phyloP scores from a whole-genome alignment of 2,113 vertebrate species.

The Stomatorhinus ivindoensis region DNA sequence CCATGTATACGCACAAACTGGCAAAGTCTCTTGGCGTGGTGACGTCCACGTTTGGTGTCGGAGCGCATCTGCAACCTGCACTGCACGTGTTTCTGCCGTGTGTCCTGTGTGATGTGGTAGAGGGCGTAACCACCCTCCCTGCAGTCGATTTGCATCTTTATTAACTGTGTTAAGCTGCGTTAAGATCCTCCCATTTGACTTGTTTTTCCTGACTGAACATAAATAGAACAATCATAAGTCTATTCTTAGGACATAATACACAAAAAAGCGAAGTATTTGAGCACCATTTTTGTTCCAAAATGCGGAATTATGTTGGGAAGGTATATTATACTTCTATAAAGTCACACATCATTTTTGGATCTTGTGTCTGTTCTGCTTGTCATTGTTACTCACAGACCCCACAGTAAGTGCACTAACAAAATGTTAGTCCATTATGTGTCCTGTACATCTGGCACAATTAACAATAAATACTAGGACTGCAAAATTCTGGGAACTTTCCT shows the following conservation, averaged over 20 bases:
- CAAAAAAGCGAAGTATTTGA: background rate
- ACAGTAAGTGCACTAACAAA: too few species aligned
- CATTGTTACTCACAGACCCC: too few species aligned
- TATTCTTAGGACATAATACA: background rate
- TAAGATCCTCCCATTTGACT: background rate
- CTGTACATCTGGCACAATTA: background rate
- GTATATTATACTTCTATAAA: background rate
- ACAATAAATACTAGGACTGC: too few species aligned
- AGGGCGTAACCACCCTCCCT: background rate
- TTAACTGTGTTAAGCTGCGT: background rate
- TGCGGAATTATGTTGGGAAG: background rate
- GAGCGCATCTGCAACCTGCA: background rate
- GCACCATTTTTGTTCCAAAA: background rate
- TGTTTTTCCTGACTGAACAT: background rate
- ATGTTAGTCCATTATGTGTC: background rate
- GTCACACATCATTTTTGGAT: background rate
- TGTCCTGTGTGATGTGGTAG: background rate
- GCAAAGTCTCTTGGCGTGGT: background rate
- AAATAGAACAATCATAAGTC: background rate
- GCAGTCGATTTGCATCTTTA: background rate
- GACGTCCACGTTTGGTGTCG: background rate
- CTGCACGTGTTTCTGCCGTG: background rate
- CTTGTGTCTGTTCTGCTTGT: background rate
- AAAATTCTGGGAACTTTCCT: too few species aligned
- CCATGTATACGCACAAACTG: background rate